Evolutionary conservation across 2,113 vertebrate species (phyloP), one percentile per base, ranked within the genome.

Genomic region (Ochotona princeps): DNA sequence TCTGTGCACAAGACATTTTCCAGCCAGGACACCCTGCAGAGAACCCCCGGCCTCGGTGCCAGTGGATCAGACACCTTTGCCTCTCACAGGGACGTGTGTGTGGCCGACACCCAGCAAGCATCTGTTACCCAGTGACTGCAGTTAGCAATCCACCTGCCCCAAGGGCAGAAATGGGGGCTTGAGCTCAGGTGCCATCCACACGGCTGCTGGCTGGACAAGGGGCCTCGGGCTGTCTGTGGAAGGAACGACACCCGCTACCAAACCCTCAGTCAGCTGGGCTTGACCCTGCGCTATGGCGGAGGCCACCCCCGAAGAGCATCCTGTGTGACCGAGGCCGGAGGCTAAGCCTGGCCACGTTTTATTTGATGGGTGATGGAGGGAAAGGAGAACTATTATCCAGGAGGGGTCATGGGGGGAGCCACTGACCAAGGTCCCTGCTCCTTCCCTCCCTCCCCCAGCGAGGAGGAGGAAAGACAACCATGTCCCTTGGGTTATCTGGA

Each of bases 371-470:
- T 32, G 91, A 97, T 96, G 97, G 96, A 95, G 92, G 92, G 94
- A 89, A n/a, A 96, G 96, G 95, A 89, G 84, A 82, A 89, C 96
- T 86, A 94, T 97, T 95, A 96, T 79, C 91, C 97, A 96, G 95
- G 95, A 96, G 97, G 96, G 95, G 93, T 89, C 87, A 74, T 51
- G 97, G 97, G 96, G 97, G 97, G 97, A 96, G 97, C 97, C 98
- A 97, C 97, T 97, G 97, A 96, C 90, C 92, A 95, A n/a, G 98
- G 97, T 96, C 96, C 95, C 93, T 93, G 82, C 90, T 87, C n/a
- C n/a, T n/a, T n/a, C 67, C 44, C 73, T 89, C 17, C 32, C 74
- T 76, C 96, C 96, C 94, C 96, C 95, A 10, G 66, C 65, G 26
- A 7, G 35, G 92, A 12, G n/a, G 97, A 95, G 97, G 97, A 96